phyloP scores from a whole-genome alignment of 2,113 vertebrate genomes.

The Raja brachyura region DNA sequence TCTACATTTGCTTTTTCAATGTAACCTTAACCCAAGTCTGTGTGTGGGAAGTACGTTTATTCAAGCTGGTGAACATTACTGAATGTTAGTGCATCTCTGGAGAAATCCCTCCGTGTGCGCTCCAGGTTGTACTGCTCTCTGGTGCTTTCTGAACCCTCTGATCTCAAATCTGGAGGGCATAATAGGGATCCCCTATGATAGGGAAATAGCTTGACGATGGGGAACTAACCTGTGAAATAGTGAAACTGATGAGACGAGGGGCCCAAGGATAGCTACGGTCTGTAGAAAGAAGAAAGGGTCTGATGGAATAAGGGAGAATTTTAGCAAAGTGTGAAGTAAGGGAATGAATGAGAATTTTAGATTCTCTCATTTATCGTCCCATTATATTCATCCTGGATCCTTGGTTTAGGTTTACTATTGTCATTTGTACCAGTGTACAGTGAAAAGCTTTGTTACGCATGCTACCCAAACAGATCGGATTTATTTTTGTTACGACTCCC shows the following conservation, averaged over 20 bases:
- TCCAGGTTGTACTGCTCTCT: background rate
- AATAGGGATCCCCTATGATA: background rate
- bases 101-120: background rate
- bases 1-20: background rate
- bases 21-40: background rate
- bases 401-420: background rate
- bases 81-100: background rate
- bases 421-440: too few species aligned
- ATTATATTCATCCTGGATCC: background rate
- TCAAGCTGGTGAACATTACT: conserved; percentile 2
- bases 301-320: background rate
- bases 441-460: too few species aligned
- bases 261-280: too few species aligned
- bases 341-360: background rate
- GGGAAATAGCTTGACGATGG: background rate
- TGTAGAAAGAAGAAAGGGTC: background rate
- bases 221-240: background rate
- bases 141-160: background rate
- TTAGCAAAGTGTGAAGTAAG: background rate
- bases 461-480: too few species aligned
- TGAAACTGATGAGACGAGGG: background rate
- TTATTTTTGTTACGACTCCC: too few species aligned
- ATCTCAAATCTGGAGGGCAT: background rate
- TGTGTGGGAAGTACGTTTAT: conserved; percentile 10
- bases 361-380: too few species aligned